A percentile compares a stretch with the other conserved stretches of the same genome.
phyloP scores from a whole-genome alignment of 2,888 invertebrate genomes.

The Colletes collaris region DNA sequence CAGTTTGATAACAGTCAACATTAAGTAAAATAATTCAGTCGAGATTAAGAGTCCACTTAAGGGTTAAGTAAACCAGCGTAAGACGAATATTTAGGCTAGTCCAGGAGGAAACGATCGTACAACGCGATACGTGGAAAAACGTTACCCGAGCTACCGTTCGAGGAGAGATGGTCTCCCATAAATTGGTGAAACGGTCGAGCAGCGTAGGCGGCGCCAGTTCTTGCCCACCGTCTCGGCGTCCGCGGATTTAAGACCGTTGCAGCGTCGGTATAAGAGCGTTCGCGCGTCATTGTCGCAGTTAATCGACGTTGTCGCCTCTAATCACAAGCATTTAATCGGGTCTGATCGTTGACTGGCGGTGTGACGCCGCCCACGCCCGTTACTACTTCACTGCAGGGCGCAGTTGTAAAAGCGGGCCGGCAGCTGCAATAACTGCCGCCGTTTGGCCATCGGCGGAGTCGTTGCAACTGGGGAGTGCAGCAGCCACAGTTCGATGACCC shows the following conservation, averaged over 20 bases:
- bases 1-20: too few species aligned
- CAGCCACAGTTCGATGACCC: constrained; percentile 61
- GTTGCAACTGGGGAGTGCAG: constrained; percentile 47
- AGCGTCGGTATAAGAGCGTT: background rate
- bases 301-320: constrained; percentile 33
- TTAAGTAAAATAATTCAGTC: too few species aligned
- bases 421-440: constrained; percentile 47
- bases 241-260: constrained; percentile 28
- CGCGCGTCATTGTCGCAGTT: constrained; percentile 32
- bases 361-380: constrained; percentile 56
- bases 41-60: too few species aligned
- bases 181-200: constrained; percentile 16
- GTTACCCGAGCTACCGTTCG: too few species aligned
- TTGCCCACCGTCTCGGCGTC: background rate
- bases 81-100: too few species aligned
- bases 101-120: too few species aligned
- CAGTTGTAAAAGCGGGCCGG: constrained; percentile 58
- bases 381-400: constrained; percentile 52
- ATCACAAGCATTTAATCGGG: constrained; percentile 58
- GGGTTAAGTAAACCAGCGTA: too few species aligned
- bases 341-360: constrained; percentile 23
- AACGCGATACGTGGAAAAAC: too few species aligned
- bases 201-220: constrained; percentile 18
- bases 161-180: constrained; percentile 7
- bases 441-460: constrained; percentile 52